Conservation (phyloP, 2,113 vertebrate genomes). For the Syrmaticus mikado region DNA sequence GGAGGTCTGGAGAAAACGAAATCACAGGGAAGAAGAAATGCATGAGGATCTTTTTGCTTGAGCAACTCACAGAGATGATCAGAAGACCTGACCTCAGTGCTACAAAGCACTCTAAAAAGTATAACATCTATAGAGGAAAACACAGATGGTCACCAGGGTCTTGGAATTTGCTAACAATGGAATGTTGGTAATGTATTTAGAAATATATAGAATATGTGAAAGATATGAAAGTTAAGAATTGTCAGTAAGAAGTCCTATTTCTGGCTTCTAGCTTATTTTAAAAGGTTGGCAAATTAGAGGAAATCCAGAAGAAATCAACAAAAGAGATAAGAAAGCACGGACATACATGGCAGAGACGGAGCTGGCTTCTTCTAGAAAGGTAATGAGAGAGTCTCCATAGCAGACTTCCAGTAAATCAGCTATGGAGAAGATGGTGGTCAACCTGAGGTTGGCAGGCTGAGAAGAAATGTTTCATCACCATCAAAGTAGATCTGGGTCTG, state of each 20-base stretch:
- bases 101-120: background rate
- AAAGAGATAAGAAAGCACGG: background rate
- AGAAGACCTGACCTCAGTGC: background rate
- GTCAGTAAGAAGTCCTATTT: background rate
- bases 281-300: background rate
- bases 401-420: background rate
- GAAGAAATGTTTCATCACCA: background rate
- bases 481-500: background rate
- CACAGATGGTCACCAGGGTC: background rate
- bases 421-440: background rate
- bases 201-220: background rate
- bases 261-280: background rate
- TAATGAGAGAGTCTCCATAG: background rate
- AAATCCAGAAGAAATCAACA: background rate
- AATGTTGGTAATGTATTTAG: background rate
- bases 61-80: background rate
- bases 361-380: background rate
- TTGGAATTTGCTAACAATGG: background rate
- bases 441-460: background rate
- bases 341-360: background rate
- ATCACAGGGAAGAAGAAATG: background rate
- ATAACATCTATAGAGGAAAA: background rate
- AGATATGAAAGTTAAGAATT: background rate
- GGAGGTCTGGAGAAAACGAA: background rate
- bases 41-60: background rate